A percentile compares a stretch with the other conserved stretches of the same genome.
Evolutionary conservation across 2,113 vertebrate species (phyloP).

Genomic region (Oryctolagus cuniculus): mOryCun1.1 NC_091440.1:9127001-9127500

Average conservation of each 20-base stretch:
- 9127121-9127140: conserved; percentile 63
- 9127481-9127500: not conserved
- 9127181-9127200: not conserved
- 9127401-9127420: conserved; percentile 13
- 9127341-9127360: not conserved
- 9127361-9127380: conserved; percentile 16
- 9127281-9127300: conserved; percentile 55
- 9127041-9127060: conserved; percentile 40
- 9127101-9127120: not conserved
- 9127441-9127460: not conserved
- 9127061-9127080: not conserved
- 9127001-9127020: conserved; percentile 68
- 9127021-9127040: conserved; percentile 56
- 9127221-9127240: conserved; percentile 59
- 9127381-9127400: conserved; percentile 51
- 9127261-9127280: conserved; percentile 64
- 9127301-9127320: not conserved
- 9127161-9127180: conserved; percentile 47
- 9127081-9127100: conserved; percentile 6
- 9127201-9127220: conserved; percentile 71
- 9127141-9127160: conserved; percentile 61
- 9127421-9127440: conserved; percentile 20
- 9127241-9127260: conserved; percentile 58
- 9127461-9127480: not conserved
- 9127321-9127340: not conserved